Conservation (phyloP, 2,888 invertebrate genomes). For the Sylvicola cinctus region DNA sequence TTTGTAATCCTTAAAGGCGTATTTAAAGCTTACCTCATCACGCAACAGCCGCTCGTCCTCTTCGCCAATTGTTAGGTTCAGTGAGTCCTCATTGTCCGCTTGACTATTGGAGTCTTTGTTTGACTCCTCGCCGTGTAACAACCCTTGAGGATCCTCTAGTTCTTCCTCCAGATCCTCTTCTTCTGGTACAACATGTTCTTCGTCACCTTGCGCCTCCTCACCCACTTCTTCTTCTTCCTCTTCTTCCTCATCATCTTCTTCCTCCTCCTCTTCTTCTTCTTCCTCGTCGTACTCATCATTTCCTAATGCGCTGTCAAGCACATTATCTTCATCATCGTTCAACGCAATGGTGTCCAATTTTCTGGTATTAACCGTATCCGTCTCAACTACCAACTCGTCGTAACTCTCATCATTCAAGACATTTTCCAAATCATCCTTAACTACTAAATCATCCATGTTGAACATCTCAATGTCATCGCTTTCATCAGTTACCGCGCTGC, state of each 20-base stretch:
- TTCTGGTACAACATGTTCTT: constrained; percentile 14
- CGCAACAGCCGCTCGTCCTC: constrained; percentile 55
- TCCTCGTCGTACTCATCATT: constrained; percentile 14
- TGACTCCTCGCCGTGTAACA: not conserved
- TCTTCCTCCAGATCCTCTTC: constrained; percentile 19
- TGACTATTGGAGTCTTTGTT: constrained; percentile 29
- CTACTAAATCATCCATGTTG: constrained; percentile 28
- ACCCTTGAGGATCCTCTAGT: constrained; percentile 12
- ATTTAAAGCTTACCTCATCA: constrained; percentile 37
- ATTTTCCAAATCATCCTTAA: constrained; percentile 25
- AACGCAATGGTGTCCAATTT: constrained; percentile 10
- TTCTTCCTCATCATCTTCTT: constrained; percentile 12
- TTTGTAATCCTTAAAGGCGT: too few species aligned
- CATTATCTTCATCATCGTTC: constrained; percentile 23
- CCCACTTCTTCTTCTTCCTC: constrained; percentile 9
- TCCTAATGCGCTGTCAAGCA: constrained; percentile 15
- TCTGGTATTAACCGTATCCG: constrained; percentile 9
- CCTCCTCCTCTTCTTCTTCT: constrained; percentile 24
- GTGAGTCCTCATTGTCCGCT: constrained; percentile 56
- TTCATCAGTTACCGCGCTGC: constrained; percentile 4
- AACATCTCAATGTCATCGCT: constrained; percentile 26
- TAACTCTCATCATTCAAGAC: constrained; percentile 18
- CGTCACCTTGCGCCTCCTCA: constrained; percentile 12
- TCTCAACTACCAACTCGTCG: constrained; percentile 23
- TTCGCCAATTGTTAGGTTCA: constrained; percentile 60